Conservation (phyloP, 2,113 vertebrate species). For the Istiophorus platypterus region DNA sequence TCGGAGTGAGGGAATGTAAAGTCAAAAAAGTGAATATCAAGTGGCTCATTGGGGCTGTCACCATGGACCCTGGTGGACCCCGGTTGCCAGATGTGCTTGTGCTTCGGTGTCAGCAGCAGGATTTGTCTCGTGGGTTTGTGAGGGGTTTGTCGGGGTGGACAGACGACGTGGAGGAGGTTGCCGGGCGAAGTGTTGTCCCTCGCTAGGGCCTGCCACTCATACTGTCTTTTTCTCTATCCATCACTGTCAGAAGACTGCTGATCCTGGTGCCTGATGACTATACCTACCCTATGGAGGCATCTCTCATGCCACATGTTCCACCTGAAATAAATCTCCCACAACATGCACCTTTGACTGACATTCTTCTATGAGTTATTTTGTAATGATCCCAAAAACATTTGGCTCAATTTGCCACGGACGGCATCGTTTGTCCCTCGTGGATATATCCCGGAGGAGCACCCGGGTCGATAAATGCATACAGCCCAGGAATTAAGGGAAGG, state of each 20-base stretch:
- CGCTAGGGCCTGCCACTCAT: constrained; percentile 79
- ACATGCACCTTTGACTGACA: constrained; percentile 48
- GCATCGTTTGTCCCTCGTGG: constrained; percentile 16
- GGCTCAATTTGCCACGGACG: constrained; percentile 26
- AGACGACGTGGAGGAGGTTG: constrained; percentile 68
- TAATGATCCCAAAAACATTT: constrained; percentile 38
- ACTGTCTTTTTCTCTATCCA: constrained; percentile 74
- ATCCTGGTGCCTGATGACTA: constrained; percentile 63
- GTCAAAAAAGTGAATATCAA: constrained; percentile 74
- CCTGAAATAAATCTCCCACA: constrained; percentile 54
- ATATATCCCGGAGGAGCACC: constrained; percentile 35
- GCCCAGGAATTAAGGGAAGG: constrained; percentile 69
- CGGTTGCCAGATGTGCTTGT: constrained; percentile 73
- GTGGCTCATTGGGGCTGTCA: constrained; percentile 73
- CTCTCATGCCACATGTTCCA: constrained; percentile 59
- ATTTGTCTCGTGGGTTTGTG: constrained; percentile 62
- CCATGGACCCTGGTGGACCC: constrained; percentile 59
- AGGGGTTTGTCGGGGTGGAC: constrained; percentile 64
- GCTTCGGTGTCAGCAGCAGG: constrained; percentile 67
- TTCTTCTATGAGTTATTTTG: constrained; percentile 54
- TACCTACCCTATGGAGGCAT: constrained; percentile 56
- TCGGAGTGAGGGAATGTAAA: constrained; percentile 51
- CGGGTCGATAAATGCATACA: constrained; percentile 62
- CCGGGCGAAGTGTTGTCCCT: constrained; percentile 56
- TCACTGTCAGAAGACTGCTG: constrained; percentile 80